Conservation (phyloP, 2,113 vertebrate species). For the Phrynosoma blainvillii region DNA sequence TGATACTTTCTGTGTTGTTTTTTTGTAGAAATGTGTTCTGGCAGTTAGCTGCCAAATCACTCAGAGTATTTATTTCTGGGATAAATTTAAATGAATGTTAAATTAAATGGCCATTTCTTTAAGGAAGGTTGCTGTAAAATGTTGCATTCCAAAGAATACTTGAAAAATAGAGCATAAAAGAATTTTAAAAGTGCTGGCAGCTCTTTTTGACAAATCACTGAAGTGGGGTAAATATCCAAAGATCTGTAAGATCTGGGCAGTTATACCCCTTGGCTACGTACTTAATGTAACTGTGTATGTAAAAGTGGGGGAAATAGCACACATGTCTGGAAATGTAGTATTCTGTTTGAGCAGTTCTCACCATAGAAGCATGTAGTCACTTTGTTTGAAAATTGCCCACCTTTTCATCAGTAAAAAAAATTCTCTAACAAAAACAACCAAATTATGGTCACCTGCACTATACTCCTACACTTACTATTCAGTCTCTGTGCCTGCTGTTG, state of each 20-base stretch:
- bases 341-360: neutral
- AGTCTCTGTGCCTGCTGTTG: neutral
- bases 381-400: neutral
- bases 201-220: neutral
- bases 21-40: neutral
- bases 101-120: neutral
- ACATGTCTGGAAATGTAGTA: neutral
- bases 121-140: neutral
- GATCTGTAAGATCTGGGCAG: neutral
- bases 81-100: neutral
- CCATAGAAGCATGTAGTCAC: neutral
- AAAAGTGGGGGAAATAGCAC: neutral
- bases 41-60: neutral
- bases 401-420: neutral
- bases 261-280: too few relatives aligned
- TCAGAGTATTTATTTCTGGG: neutral
- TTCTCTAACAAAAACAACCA: too few relatives aligned
- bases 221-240: neutral
- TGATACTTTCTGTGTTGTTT: neutral
- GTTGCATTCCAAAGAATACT: neutral
- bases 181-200: neutral
- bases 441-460: neutral
- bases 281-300: neutral
- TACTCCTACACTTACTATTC: neutral
- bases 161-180: neutral